Evolutionary conservation across 2,113 vertebrate genomes (phyloP).

Genomic region (Melanostigma gelatinosum): DNA sequence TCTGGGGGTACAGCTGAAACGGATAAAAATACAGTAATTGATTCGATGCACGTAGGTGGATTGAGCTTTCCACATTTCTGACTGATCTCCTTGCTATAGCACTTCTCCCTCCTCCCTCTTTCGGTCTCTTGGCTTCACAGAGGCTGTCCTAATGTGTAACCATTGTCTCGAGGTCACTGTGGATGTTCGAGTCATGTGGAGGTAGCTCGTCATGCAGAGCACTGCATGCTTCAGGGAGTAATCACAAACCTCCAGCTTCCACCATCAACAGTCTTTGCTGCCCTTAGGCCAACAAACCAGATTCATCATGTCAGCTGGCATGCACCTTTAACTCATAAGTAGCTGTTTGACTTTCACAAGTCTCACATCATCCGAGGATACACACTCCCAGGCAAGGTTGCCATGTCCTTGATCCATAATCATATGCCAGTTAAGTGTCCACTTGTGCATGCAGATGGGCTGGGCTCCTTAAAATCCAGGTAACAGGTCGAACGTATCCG

Average conservation of each 20-base stretch:
- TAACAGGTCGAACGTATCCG: constrained; percentile 71
- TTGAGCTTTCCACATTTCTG: constrained; percentile 47
- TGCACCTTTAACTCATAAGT: constrained; percentile 85
- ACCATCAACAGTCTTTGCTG: constrained; percentile 78
- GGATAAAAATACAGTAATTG: constrained; percentile 58
- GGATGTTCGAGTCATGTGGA: constrained; percentile 75
- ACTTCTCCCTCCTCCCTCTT: constrained; percentile 14
- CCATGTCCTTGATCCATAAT: constrained; percentile 82
- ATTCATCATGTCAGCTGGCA: constrained; percentile 86
- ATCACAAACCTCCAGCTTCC: constrained; percentile 77
- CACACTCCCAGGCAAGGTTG: constrained; percentile 83
- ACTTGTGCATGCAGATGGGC: constrained; percentile 83
- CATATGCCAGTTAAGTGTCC: constrained; percentile 83
- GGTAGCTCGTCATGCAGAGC: constrained; percentile 72
- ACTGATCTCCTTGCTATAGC: constrained; percentile 51
- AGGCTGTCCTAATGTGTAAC: constrained; percentile 57
- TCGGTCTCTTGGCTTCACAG: constrained; percentile 40
- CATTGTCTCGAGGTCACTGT: constrained; percentile 80
- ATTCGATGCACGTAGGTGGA: constrained; percentile 56
- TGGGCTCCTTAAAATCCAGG: constrained; percentile 70
- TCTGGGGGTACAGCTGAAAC: constrained; percentile 38
- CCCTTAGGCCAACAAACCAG: constrained; percentile 83
- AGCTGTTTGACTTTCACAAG: constrained; percentile 88
- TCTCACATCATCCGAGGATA: constrained; percentile 77
- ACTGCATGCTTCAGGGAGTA: constrained; percentile 78